A percentile compares a stretch with the other conserved stretches of the same genome.
Evolutionary conservation across 2,113 vertebrate genomes (phyloP).

Genomic region (human): GRCh38 chr21:19094501-19095000

Average conservation of each 20-base stretch:
- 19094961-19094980: not conserved
- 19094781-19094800: not conserved
- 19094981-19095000: not conserved
- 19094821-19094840: not conserved
- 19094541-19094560: not conserved
- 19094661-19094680: not conserved
- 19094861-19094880: not conserved
- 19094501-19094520: not conserved
- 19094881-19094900: not conserved
- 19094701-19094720: not conserved
- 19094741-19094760: not conserved
- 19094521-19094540: not conserved
- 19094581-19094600: not conserved
- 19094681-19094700: not conserved
- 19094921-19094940: not conserved
- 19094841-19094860: not conserved
- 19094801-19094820: not conserved
- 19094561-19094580: not conserved
- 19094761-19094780: not conserved
- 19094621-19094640: not conserved
- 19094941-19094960: not conserved
- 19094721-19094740: not conserved
- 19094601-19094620: not conserved
- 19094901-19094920: not conserved
- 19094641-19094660: not conserved